Evolutionary conservation across 2,113 vertebrate species (phyloP).

Genomic region (Scopus umbretta): DNA sequence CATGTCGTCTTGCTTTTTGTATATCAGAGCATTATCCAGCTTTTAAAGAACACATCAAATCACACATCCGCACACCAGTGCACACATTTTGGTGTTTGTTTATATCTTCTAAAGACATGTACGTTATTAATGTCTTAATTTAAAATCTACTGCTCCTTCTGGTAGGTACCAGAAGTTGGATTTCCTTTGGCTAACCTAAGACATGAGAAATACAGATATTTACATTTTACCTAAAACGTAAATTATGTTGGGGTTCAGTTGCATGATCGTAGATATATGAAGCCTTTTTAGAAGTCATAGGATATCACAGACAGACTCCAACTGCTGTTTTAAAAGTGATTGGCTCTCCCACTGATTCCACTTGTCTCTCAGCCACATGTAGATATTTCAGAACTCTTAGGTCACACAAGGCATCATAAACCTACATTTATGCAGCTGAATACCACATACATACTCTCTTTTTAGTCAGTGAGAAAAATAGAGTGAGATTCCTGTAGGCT

Average conservation of each 20-base stretch:
- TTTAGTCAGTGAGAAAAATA: not conserved
- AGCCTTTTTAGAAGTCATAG: not conserved
- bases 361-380: not conserved
- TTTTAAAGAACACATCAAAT: not conserved
- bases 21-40: not conserved
- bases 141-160: not conserved
- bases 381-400: not conserved
- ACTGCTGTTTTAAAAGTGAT: not conserved
- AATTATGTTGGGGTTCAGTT: not conserved
- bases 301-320: not conserved
- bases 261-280: not conserved
- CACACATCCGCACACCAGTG: not conserved
- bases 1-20: not conserved
- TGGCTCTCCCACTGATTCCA: not conserved
- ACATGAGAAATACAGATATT: not conserved
- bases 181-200: not conserved
- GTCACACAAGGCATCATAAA: not conserved
- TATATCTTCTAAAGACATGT: not conserved
- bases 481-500: not conserved
- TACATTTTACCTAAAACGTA: not conserved
- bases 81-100: not conserved
- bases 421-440: not conserved
- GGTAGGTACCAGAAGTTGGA: not conserved
- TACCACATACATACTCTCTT: rapidly evolving
- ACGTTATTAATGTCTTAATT: not conserved